phyloP scores from a whole-genome alignment of 1,140 invertebrate species.

The Bombyx mandarina region DNA sequence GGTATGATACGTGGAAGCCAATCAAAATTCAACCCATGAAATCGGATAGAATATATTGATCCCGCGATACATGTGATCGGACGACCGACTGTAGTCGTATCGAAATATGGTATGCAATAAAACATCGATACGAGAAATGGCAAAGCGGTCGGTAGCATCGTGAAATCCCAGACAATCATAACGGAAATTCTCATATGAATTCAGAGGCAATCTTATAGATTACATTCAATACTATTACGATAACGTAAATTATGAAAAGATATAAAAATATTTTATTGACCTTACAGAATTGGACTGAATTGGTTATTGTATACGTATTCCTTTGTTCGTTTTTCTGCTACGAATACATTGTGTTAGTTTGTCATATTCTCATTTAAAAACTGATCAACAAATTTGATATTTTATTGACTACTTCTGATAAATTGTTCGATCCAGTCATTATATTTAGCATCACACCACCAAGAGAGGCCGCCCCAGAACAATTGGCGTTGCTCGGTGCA shows the following conservation, averaged over 20 bases:
- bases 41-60: conserved; percentile 10
- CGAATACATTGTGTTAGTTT: too few relatives aligned
- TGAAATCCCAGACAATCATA: conserved; percentile 12
- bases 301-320: neutral
- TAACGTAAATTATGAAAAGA: conserved; percentile 9
- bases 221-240: conserved; percentile 20
- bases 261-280: conserved; percentile 6
- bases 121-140: conserved; percentile 57
- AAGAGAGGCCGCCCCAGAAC: too few relatives aligned
- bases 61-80: conserved; percentile 41
- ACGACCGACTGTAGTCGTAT: conserved; percentile 35
- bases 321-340: neutral
- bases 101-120: conserved; percentile 62
- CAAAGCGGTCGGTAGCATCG: conserved; percentile 44
- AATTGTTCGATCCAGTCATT: neutral
- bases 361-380: too few relatives aligned
- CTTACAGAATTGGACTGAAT: neutral
- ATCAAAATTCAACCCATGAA: conserved; percentile 54
- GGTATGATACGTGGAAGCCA: conserved; percentile 16
- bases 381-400: too few relatives aligned
- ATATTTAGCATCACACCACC: neutral
- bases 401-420: neutral
- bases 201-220: conserved; percentile 12
- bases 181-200: conserved; percentile 16
- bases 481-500: too few relatives aligned